Evolutionary conservation across 2,797 vertebrate genomes (phyloP).

Genomic region (Argyrosomus regius): DNA sequence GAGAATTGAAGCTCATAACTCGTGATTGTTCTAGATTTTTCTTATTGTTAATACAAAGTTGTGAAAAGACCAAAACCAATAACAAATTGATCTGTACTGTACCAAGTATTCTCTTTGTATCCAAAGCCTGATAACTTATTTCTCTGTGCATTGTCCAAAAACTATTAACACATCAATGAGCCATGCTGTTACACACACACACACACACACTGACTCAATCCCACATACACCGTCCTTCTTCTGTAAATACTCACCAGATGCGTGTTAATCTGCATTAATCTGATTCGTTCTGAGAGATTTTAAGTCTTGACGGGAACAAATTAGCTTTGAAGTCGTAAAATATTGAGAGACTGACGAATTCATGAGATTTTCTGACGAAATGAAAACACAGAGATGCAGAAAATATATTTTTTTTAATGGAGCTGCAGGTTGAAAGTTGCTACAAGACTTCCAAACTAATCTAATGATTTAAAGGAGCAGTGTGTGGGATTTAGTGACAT

Average conservation of each 20-base stretch:
- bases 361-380: neutral
- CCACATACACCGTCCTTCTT: too few species aligned
- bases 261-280: too few species aligned
- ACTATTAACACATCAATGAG: neutral
- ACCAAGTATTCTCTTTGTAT: neutral
- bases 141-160: neutral
- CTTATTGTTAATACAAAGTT: neutral
- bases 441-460: too few species aligned
- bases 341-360: neutral
- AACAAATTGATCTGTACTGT: neutral
- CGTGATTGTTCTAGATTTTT: neutral
- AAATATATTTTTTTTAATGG: too few species aligned
- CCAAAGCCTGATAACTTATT: neutral
- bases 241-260: too few species aligned
- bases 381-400: neutral
- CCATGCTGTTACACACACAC: neutral
- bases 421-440: too few species aligned
- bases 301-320: neutral
- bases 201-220: neutral
- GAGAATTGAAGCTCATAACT: neutral
- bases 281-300: neutral
- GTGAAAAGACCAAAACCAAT: neutral
- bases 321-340: neutral
- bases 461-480: too few species aligned
- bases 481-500: too few species aligned